Base-by-base conservation (phyloP, 2,797 vertebrate genomes). In the Cichlasoma orientale region DNA sequence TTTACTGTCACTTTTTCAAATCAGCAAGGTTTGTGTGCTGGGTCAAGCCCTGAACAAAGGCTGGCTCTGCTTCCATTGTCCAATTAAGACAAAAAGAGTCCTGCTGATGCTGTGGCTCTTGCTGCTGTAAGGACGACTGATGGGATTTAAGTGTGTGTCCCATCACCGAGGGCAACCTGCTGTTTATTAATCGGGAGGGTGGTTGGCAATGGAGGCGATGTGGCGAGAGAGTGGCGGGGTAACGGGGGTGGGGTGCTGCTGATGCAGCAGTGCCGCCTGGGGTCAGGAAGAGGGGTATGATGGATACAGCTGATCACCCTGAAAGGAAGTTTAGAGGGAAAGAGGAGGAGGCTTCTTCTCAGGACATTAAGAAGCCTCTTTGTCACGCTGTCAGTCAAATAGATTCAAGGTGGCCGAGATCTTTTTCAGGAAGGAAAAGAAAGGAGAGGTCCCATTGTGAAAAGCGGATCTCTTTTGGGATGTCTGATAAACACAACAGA, bases 231-330 rank as follows among this genome's bases (percentile, higher is more conserved):
- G 73, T 9, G 29, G 47, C n/a, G 53, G 61, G 78, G 44, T 25
- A 19, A 12, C 2, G 80, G 86, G 89, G 90, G 89, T 36, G 27
- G 91, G 86, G 59, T 50, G 76, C 61, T 95, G 96, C 95, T 96
- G 96, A 97, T 94, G 95, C 86, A 90, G 92, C 91, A 93, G 75
- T 94, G 91, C 93, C 88, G 94, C 95, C 96, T 95, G 94, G 95
- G 95, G 96, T 96, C 96, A 97, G 97, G 96, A 98, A 97, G 95
- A 95, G 91, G 89, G 94, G 94, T 87, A 95, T 97, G 97, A 97
- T 97, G 96, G 97, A 98, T 97, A 96, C 96, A 96, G 95, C 95
- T 96, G 96, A 94, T 96, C 95, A 93, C 95, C 95, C 90, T 74
- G 84, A 91, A 91, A 98, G 97, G 97, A 98, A 98, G 96, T 96